A percentile compares a stretch with the other conserved stretches of the same genome.
Evolutionary conservation across 2,113 vertebrate genomes (phyloP).

Genomic region (Aspiorhynchus laticeps): DNA sequence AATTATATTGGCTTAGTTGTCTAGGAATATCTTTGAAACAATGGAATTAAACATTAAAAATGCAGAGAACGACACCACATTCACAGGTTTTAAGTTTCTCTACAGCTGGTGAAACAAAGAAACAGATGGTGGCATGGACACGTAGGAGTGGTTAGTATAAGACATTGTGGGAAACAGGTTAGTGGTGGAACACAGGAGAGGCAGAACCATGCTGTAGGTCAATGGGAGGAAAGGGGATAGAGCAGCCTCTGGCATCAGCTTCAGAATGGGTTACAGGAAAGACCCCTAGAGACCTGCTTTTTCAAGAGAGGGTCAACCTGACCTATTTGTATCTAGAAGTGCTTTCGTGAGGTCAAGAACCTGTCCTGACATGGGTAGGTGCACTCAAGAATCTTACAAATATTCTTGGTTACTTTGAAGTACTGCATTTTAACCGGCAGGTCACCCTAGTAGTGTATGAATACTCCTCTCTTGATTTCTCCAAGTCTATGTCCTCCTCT

Average conservation of each 20-base stretch:
- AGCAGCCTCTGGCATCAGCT: constrained; percentile 99
- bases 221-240: constrained; percentile 69
- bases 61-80: not conserved
- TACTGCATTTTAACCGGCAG: not conserved
- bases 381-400: not conserved
- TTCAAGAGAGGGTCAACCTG: constrained; percentile 28
- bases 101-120: not conserved
- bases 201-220: constrained; percentile 64
- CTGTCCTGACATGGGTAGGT: not conserved
- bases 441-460: not conserved
- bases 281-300: constrained; percentile 62
- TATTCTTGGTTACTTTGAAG: not conserved
- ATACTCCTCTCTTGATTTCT: constrained; percentile 17
- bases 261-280: constrained; percentile 89
- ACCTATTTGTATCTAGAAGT: constrained; percentile 11
- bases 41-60: not conserved
- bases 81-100: not conserved
- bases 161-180: constrained; percentile 14
- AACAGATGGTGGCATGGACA: constrained; percentile 4
- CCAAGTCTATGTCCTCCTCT: constrained; percentile 6
- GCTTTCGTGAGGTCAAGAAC: not conserved
- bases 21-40: not conserved
- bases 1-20: constrained; percentile 1
- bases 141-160: not conserved
- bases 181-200: constrained; percentile 13